phyloP scores from a whole-genome alignment of 2,888 invertebrate genomes.

The Lottia gigantea region DNA sequence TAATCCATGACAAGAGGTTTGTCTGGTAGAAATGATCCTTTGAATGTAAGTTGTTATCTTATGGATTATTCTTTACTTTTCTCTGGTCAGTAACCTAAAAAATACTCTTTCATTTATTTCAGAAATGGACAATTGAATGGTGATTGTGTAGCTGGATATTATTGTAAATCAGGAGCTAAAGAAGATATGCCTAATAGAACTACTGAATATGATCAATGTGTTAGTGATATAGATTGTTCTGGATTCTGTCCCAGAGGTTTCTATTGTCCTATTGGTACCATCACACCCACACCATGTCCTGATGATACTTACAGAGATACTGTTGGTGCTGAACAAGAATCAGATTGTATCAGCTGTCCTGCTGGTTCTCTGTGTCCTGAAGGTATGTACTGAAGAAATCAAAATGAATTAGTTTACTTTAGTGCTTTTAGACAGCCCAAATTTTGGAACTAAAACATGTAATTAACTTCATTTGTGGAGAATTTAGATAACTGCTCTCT shows the following conservation, averaged over 20 bases:
- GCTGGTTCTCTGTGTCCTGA: conserved; percentile 58
- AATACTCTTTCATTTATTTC: conserved; percentile 12
- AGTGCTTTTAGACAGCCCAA: no score
- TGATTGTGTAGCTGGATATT: conserved; percentile 61
- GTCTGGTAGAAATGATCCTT: no score
- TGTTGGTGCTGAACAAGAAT: conserved; percentile 48
- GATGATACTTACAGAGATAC: conserved; percentile 53
- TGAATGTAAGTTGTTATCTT: no score
- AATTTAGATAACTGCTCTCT: no score
- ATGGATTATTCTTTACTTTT: no score
- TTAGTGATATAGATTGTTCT: conserved; percentile 51
- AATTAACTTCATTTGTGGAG: no score
- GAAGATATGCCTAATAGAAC: conserved; percentile 50
- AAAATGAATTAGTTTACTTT: no score
- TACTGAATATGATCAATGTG: conserved; percentile 40
- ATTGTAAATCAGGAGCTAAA: conserved; percentile 59
- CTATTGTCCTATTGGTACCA: conserved; percentile 57
- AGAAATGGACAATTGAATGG: conserved; percentile 59
- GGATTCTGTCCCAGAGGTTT: conserved; percentile 63
- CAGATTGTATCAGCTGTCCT: conserved; percentile 61
- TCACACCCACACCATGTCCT: conserved; percentile 57
- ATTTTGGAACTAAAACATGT: no score
- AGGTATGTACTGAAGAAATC: conserved; percentile 52
- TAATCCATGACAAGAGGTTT: no score
- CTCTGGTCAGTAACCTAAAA: no score